Percentiles rank a stretch among this genome's conserved stretches.
Conservation (phyloP, 2,888 invertebrate species). For the Microctonus hyperodae region DNA sequence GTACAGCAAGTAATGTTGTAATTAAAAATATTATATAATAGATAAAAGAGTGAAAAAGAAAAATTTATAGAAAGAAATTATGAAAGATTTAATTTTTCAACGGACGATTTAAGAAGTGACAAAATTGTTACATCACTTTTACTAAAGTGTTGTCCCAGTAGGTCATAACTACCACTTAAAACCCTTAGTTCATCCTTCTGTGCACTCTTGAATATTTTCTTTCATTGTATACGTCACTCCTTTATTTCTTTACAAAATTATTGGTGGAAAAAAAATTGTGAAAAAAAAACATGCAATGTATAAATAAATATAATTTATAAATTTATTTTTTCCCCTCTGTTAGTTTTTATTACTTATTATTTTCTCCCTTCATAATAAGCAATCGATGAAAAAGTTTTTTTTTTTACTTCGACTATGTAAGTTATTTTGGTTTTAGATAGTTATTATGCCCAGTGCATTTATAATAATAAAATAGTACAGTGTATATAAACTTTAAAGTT, state of each 20-base stretch:
- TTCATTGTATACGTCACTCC: too few relatives aligned
- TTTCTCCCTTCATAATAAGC: not conserved
- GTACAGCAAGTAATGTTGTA: too few relatives aligned
- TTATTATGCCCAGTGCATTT: not conserved
- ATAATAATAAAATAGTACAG: not conserved
- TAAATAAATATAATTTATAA: too few relatives aligned
- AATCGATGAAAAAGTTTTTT: not conserved
- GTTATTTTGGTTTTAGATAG: not conserved
- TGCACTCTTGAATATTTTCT: too few relatives aligned
- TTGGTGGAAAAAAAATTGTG: too few relatives aligned
- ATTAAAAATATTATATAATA: too few relatives aligned
- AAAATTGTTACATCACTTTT: conserved; percentile 54
- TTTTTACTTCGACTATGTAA: not conserved
- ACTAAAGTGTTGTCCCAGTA: conserved; percentile 37
- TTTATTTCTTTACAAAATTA: too few relatives aligned
- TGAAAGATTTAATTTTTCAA: conserved; percentile 53
- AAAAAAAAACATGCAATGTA: too few relatives aligned
- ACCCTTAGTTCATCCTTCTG: conserved; percentile 29
- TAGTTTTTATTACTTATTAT: not conserved
- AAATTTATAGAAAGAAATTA: conserved; percentile 50
- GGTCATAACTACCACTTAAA: conserved; percentile 61
- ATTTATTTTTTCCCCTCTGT: too few relatives aligned
- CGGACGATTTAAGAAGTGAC: conserved; percentile 58
- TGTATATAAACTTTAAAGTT: not conserved
- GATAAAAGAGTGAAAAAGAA: too few relatives aligned